These are phyloP conservation scores for Serinus canaria DNA, from an alignment of 2,113 vertebrate species.

Conservation along the genomic window DNA sequence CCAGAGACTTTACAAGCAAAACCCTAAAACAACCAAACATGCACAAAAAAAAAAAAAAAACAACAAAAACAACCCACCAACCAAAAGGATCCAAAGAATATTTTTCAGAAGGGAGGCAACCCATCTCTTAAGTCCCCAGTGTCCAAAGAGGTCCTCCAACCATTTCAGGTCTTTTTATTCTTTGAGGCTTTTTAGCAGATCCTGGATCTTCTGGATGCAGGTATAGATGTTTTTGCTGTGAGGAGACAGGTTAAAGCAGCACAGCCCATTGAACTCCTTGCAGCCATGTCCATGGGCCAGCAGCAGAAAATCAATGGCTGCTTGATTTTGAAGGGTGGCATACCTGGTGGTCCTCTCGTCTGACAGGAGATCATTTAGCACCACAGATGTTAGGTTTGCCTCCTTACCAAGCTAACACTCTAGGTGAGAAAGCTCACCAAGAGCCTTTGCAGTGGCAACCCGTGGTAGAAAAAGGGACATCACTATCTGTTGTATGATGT, in stretches of 20 bases:
- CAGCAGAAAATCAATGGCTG: neutral
- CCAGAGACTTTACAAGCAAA: neutral
- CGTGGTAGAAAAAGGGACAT: neutral
- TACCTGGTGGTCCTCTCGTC: neutral
- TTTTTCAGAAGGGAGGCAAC: neutral
- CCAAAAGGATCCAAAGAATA: neutral
- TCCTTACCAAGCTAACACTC: neutral
- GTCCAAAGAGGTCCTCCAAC: neutral
- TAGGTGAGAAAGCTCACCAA: neutral
- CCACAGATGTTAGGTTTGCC: no score
- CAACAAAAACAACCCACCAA: no score
- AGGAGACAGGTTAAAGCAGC: neutral
- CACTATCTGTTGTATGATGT: neutral
- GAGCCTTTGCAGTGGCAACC: neutral
- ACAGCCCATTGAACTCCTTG: neutral
- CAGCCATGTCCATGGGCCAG: neutral
- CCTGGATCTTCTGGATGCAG: neutral
- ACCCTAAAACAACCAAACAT: no score
- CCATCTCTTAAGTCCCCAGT: neutral
- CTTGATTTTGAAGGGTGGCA: neutral
- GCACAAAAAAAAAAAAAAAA: no score
- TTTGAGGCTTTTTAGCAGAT: neutral
- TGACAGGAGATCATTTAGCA: neutral
- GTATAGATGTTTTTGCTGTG: neutral
- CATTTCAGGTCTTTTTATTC: neutral